phyloP scores from a whole-genome alignment of 2,113 vertebrate species.

The Saguinus midas region DNA sequence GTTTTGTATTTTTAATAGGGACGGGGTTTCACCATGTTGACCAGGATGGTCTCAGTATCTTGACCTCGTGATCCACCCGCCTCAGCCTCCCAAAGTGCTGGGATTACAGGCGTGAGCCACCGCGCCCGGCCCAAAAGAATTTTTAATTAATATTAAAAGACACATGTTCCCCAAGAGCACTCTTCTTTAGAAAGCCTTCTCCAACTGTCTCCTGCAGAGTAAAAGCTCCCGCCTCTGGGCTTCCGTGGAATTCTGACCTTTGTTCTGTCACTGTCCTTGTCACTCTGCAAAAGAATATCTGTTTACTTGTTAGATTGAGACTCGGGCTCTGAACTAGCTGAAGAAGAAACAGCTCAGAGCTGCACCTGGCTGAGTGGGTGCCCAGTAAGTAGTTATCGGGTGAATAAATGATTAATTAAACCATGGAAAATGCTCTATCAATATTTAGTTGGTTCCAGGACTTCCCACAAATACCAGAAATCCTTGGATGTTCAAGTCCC shows the following conservation, averaged over 20 bases:
- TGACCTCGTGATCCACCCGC: too few species aligned
- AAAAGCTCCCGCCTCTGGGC: background rate
- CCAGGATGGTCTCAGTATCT: too few species aligned
- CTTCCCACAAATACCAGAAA: too few species aligned
- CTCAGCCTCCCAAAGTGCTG: too few species aligned
- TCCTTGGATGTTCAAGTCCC: too few species aligned
- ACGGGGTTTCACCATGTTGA: too few species aligned
- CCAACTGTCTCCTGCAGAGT: background rate
- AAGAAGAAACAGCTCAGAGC: background rate
- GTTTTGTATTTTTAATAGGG: too few species aligned
- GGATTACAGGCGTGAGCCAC: too few species aligned
- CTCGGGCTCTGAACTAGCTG: background rate
- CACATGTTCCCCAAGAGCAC: background rate
- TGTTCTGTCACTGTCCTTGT: background rate
- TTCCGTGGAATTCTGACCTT: background rate
- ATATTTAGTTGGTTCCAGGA: too few species aligned
- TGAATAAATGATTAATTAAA: background rate
- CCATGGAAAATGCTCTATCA: background rate
- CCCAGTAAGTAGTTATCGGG: background rate
- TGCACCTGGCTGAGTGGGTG: background rate
- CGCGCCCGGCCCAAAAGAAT: background rate
- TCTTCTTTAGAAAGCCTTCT: background rate
- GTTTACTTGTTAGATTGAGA: background rate
- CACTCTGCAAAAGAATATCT: background rate
- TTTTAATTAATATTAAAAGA: background rate